These are phyloP conservation scores for Hippolais icterina DNA, from an alignment of 2,113 vertebrate genomes.

Conservation along the genomic window DNA sequence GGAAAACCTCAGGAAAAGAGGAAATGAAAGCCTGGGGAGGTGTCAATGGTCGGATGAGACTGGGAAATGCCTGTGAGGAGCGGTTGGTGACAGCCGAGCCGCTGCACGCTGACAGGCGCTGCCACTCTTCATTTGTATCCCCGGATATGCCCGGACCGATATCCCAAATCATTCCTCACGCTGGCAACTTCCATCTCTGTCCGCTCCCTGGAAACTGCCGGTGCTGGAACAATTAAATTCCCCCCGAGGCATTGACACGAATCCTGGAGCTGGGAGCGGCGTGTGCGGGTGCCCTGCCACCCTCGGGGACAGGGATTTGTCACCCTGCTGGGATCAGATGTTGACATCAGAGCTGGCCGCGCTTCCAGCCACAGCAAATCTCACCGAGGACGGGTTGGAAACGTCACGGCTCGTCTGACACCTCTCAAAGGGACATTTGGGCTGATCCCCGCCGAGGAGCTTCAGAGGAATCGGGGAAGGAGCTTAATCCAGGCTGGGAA, in stretches of 20 bases:
- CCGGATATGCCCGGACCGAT: background rate
- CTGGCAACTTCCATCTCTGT: background rate
- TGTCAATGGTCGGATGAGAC: background rate
- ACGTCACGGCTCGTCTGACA: background rate
- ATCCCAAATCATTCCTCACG: background rate
- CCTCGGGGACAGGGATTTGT: background rate
- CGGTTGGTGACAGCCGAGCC: background rate
- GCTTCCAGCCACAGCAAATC: background rate
- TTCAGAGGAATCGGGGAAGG: background rate
- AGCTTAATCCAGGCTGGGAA: background rate
- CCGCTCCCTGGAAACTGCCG: background rate
- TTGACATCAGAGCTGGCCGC: background rate
- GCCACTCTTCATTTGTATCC: background rate
- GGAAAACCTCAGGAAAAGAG: background rate
- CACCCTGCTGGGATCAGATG: background rate
- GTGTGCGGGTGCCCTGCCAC: background rate
- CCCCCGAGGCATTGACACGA: background rate
- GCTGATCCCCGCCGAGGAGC: background rate
- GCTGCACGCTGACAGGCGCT: background rate
- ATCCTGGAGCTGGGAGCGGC: background rate
- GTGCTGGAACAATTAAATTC: background rate
- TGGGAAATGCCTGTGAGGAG: background rate
- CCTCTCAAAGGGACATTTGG: background rate
- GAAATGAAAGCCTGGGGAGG: background rate
- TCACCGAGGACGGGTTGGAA: rapidly evolving